Conservation (phyloP, 2,113 vertebrate species). For the Chiloscyllium plagiosum region DNA sequence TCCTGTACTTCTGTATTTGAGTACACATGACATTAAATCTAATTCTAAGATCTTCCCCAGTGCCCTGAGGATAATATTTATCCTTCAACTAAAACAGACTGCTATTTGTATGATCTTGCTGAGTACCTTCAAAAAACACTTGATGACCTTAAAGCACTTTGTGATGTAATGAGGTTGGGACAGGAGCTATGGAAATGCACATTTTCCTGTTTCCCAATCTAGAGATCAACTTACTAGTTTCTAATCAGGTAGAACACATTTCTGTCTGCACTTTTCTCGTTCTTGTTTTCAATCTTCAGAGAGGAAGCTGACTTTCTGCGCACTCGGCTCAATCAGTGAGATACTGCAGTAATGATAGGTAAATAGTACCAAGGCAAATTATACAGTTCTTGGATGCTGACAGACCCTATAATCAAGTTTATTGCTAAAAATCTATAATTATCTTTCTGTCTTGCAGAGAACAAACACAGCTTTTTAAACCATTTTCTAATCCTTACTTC, state of each 20-base stretch:
- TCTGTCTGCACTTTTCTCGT: background rate
- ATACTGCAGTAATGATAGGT: background rate
- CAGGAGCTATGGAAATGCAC: background rate
- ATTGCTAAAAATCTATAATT: conserved; percentile 8
- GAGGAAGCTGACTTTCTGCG: background rate
- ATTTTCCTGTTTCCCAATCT: background rate
- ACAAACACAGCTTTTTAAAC: background rate
- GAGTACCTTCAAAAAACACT: background rate
- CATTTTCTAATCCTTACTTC: background rate
- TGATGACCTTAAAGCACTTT: background rate
- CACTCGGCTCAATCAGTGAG: background rate
- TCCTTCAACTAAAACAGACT: background rate
- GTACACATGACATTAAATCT: no score
- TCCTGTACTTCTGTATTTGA: no score
- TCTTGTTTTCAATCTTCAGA: background rate
- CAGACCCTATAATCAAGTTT: background rate
- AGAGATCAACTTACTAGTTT: background rate
- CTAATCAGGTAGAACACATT: background rate
- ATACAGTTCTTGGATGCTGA: background rate
- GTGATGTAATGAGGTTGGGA: background rate
- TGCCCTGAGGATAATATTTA: background rate
- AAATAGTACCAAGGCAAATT: background rate
- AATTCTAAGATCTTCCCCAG: background rate
- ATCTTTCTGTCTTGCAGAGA: background rate
- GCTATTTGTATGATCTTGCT: background rate